A percentile compares a stretch with the other conserved stretches of the same genome.
Evolutionary conservation across 2,797 vertebrate species (phyloP).

Genomic region (Rhinoraja longicauda): DNA sequence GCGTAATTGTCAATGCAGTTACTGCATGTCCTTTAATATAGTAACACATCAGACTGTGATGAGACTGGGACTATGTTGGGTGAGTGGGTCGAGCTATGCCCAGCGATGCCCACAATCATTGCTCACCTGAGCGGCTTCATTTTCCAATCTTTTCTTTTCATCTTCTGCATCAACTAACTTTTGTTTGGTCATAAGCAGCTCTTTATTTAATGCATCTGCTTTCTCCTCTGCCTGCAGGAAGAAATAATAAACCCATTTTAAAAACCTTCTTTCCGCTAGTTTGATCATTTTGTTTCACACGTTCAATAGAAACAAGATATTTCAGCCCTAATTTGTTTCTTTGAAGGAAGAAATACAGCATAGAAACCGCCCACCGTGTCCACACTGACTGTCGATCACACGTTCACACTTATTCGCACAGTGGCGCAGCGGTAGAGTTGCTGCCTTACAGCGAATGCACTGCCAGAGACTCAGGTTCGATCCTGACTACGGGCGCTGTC

Average conservation of each 20-base stretch:
- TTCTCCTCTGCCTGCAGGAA: conserved; percentile 84
- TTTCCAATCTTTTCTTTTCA: conserved; percentile 86
- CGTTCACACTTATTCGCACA: too few species aligned
- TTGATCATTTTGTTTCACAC: background rate
- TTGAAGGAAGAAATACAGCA: too few species aligned
- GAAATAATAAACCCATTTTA: conserved; percentile 36
- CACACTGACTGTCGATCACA: too few species aligned
- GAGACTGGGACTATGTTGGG: too few species aligned
- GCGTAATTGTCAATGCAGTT: background rate
- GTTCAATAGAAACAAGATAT: background rate
- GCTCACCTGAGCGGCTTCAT: conserved; percentile 87
- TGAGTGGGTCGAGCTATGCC: background rate
- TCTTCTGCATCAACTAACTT: conserved; percentile 94
- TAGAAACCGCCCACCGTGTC: too few species aligned
- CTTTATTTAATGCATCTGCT: conserved; percentile 92
- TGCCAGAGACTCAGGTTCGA: too few species aligned
- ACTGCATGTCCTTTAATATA: background rate
- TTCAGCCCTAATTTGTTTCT: background rate
- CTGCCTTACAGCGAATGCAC: too few species aligned
- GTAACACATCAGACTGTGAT: background rate
- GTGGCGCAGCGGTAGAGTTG: too few species aligned
- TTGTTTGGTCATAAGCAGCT: conserved; percentile 94
- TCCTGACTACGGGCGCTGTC: too few species aligned
- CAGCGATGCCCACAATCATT: background rate
- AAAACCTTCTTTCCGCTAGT: background rate